Base-by-base conservation (phyloP, 2,113 vertebrate genomes). In the Pterophyllum scalare region DNA sequence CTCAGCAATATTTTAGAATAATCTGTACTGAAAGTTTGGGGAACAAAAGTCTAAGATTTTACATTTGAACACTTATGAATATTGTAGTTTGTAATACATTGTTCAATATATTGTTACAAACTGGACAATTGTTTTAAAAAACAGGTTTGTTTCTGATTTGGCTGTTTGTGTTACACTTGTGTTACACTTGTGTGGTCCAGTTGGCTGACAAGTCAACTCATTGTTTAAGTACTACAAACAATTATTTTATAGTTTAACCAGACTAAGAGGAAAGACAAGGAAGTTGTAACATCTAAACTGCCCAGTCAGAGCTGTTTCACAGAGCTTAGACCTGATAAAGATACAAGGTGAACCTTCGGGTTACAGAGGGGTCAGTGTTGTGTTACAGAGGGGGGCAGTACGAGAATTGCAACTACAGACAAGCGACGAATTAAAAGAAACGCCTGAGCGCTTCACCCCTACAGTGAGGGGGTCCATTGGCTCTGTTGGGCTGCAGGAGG, bases 271-370 rank as follows among this genome's bases (percentile, higher is more conserved):
- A 43, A 58, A 31, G n/a, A 80, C n/a, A 19, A 75, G 65, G 59
- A 88, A 75, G 85, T 81, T 72, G 8, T 70, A 61, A 13, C 33
- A 46, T 83, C 11, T 76, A 28, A 72, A 59, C 12, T 33, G 58
- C 57, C 65, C 49, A 9, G 81, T 62, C 22, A 33, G 26, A 65
- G 10, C 19, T 56, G 58, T 59, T 70, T 80, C 31, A 60, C 11
- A 12, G 64, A 87, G 75, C 57, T 82, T 86, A 84, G 85, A 87
- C 70, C 88, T 89, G 87, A 90, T 91, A 80, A 90, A 81, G 85
- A 81, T 59, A 79, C 72, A 10, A 38, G 59, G 52, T 3, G 5
- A 59, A 8, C 62, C 75, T 65, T 6, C 11, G 83, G 88, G 90
- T 93, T 35, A 90, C 46, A 28, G 75, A 76, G 43, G 76, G 91